Base-by-base conservation (phyloP, 64 coral and sea anemone species). In the Acropora yongei region DNA sequence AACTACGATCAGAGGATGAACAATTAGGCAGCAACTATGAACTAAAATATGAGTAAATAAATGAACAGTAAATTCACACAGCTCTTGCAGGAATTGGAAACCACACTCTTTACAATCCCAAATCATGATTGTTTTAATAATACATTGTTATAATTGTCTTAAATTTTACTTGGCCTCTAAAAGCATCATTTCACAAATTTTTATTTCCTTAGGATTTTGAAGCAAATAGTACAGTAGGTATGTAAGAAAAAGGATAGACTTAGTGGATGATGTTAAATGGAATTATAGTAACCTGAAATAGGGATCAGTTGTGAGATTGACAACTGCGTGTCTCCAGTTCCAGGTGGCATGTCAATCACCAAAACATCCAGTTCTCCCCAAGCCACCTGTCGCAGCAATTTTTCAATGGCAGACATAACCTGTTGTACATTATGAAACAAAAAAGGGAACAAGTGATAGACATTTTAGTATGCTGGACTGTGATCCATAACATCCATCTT, bases 351-450 rank as follows among this genome's bases (percentile, higher is more conserved):
- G 88, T 99, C 97, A 88, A 99, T 84, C 57, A 99, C 82, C 40
- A 99, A 76, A 13, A 99, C 76, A 86, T 99, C 97, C 12, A 99
- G 89, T 40, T 80, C 72, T 30, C 94, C 97, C 97, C 97, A 99
- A 9, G 91, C 94, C 49, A 99, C 97, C 79, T 99, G 94, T 16
- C 94, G 94, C 12, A 99, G 74, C 44, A 99, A 78, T 47, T 96
- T 99, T 86, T 99, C 91, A 47, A 99, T 39, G 40, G 97, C 97
- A 80, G 97, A 99, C 97, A 99, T 99, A 3, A 99, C 97, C 97
- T 99, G 40, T 79, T 2, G 16, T 8, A 85, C 67, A 49, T 30
- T 0, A 48, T 49, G 65, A 47, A n/a, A n/a, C 0, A 47, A 16
- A 12, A 13, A 78, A 78, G 44, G 60, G 16, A 63, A 13, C 60